Conservation (phyloP, 1,140 invertebrate species). For the Spodoptera litura region DNA sequence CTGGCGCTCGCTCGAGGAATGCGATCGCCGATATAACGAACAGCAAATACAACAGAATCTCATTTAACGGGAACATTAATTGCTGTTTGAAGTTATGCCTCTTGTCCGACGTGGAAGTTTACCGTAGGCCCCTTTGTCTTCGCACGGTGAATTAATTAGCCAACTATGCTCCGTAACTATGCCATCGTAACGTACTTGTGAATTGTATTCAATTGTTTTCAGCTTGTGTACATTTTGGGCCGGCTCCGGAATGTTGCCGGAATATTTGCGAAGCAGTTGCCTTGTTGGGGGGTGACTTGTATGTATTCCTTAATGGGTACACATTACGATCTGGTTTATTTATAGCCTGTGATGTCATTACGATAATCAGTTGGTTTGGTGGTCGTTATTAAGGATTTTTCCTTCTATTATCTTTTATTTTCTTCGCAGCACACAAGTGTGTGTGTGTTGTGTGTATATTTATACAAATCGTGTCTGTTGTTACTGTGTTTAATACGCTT, state of each 20-base stretch:
- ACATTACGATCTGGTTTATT: too few relatives aligned
- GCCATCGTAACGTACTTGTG: neutral
- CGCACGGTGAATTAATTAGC: conserved; percentile 37
- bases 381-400: too few relatives aligned
- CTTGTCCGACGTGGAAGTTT: conserved; percentile 23
- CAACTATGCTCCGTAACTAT: conserved; percentile 34
- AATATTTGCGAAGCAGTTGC: neutral
- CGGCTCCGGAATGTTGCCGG: conserved; percentile 8
- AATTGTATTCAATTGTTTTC: conserved; percentile 35
- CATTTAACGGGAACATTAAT: conserved; percentile 51
- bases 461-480: too few relatives aligned
- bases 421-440: too few relatives aligned
- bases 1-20: neutral
- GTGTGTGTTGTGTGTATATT: too few relatives aligned
- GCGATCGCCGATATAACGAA: conserved; percentile 25
- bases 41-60: conserved; percentile 47
- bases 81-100: conserved; percentile 51
- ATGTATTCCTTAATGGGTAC: too few relatives aligned
- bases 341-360: too few relatives aligned
- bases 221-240: conserved; percentile 22
- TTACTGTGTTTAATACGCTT: too few relatives aligned
- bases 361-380: too few relatives aligned
- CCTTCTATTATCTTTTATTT: too few relatives aligned
- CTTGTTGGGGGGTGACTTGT: neutral
- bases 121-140: conserved; percentile 29